phyloP scores from a whole-genome alignment of 2,113 vertebrate genomes.

The Nothobranchius furzeri region DNA sequence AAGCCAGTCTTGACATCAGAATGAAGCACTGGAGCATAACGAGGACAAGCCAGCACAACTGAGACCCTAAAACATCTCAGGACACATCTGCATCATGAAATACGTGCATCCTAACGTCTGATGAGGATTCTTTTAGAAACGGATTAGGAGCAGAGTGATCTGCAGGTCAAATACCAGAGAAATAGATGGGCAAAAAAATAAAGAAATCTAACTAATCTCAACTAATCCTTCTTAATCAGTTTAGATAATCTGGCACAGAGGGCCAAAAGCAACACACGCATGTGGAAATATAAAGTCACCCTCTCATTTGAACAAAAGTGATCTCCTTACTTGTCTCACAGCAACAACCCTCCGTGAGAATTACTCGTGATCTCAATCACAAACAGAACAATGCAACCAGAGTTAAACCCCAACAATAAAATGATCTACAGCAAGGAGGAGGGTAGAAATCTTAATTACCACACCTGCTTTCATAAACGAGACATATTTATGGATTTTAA shows the following conservation, averaged over 20 bases:
- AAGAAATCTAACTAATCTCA: conserved; percentile 11
- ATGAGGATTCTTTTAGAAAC: conserved; percentile 46
- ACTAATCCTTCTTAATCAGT: conserved; percentile 25
- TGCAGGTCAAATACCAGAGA: conserved; percentile 27
- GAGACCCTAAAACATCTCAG: conserved; percentile 41
- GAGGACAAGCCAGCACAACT: conserved; percentile 59
- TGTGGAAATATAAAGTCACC: conserved; percentile 18
- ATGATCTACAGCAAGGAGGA: conserved; percentile 74
- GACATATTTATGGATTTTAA: conserved; percentile 72
- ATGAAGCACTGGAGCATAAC: conserved; percentile 49
- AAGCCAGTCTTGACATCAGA: conserved; percentile 34
- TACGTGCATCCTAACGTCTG: conserved; percentile 33
- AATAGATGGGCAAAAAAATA: conserved; percentile 2
- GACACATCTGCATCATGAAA: conserved; percentile 23
- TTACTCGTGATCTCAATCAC: conserved; percentile 71
- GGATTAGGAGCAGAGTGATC: conserved; percentile 22
- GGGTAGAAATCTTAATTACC: conserved; percentile 74
- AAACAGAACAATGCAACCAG: conserved; percentile 55
- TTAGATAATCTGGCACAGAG: conserved; percentile 31
- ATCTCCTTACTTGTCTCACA: conserved; percentile 33
- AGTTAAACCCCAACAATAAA: conserved; percentile 77
- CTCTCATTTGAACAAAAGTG: conserved; percentile 18
- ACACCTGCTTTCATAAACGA: conserved; percentile 53
- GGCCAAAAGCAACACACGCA: conserved; percentile 9
- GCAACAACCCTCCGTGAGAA: conserved; percentile 45